phyloP scores from a whole-genome alignment of 1,140 invertebrate genomes.

The Apis cerana region DNA sequence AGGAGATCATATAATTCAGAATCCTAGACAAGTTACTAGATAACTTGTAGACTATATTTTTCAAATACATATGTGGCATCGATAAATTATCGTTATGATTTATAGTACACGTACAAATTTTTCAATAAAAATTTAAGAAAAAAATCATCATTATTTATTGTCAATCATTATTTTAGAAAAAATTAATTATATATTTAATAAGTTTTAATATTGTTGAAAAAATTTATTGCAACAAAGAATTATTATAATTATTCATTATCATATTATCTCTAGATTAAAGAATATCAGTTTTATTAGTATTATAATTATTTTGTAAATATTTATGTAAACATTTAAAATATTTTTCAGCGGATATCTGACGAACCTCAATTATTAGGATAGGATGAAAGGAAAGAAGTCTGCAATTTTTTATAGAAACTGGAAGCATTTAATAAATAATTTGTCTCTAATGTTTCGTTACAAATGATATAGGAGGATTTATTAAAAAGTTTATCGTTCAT shows the following conservation, averaged over 20 bases:
- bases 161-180: no score
- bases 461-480: neutral
- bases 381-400: conserved; percentile 48
- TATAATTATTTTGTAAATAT: no score
- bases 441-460: neutral
- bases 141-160: no score
- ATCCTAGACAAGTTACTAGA: conserved; percentile 1
- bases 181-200: no score
- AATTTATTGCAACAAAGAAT: no score
- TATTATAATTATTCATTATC: no score
- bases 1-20: conserved; percentile 40
- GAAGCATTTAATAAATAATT: conserved; percentile 16
- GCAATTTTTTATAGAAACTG: neutral
- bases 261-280: no score
- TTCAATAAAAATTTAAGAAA: neutral
- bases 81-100: no score
- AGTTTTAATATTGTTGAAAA: no score
- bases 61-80: neutral
- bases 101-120: no score
- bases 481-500: conserved; percentile 22
- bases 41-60: neutral
- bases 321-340: conserved; percentile 13
- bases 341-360: conserved; percentile 67
- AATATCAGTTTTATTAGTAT: no score
- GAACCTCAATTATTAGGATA: conserved; percentile 54